Percentiles rank a stretch among this genome's conserved stretches.
phyloP scores from a whole-genome alignment of 2,888 invertebrate genomes.

The Frankliniella intonsa region DNA sequence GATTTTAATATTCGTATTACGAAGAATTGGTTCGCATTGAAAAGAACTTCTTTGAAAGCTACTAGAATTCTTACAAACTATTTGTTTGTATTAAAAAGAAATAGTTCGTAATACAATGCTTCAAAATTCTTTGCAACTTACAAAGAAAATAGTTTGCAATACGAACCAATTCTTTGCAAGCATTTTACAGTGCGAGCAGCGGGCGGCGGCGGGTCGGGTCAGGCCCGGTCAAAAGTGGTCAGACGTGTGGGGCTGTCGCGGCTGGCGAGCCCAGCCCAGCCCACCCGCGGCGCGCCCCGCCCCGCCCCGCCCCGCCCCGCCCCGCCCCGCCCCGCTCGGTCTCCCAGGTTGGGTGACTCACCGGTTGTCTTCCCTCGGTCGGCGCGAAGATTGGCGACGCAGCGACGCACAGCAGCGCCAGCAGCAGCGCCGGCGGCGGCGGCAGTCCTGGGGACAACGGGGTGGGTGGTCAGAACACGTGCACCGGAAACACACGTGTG shows the following conservation, averaged over 20 bases:
- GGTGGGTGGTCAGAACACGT: background rate
- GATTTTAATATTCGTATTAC: too few species aligned
- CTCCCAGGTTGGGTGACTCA: background rate
- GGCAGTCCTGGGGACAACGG: background rate
- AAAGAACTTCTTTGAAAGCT: too few species aligned
- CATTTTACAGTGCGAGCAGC: background rate
- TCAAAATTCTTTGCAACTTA: too few species aligned
- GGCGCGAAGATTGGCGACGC: background rate
- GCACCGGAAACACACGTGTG: background rate
- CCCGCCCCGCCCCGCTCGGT: background rate
- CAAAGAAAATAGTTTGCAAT: too few species aligned
- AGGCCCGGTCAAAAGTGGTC: conserved; percentile 13
- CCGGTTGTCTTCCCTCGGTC: conserved; percentile 9
- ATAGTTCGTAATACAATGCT: too few species aligned
- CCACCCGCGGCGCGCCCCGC: too few species aligned
- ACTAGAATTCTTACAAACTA: too few species aligned
- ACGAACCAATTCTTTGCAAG: too few species aligned
- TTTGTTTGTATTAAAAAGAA: too few species aligned
- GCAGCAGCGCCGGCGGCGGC: background rate
- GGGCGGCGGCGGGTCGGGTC: background rate
- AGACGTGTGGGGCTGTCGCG: background rate
- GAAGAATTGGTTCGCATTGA: too few species aligned
- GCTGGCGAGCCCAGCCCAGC: background rate
- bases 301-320: background rate
- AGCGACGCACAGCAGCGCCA: background rate